phyloP scores from a whole-genome alignment of 2,797 vertebrate genomes.

The Coregonus sp. region DNA sequence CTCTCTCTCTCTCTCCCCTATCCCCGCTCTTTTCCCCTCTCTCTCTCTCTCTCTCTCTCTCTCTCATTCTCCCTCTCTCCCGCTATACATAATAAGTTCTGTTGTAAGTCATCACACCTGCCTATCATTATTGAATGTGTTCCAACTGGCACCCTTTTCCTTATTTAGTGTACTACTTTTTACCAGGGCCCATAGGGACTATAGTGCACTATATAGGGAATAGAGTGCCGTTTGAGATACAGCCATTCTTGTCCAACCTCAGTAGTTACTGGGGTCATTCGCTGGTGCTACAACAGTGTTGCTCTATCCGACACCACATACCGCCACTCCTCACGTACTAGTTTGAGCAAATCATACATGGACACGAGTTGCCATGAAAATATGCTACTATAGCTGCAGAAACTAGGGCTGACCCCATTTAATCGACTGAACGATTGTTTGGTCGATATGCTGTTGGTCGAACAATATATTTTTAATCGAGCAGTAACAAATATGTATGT shows the following conservation, averaged over 20 bases:
- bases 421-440: no score
- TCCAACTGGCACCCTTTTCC: no score
- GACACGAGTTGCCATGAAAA: slow-evolving; percentile 1
- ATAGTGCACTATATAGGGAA: no score
- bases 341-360: not conserved
- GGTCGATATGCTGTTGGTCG: no score
- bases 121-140: not conserved
- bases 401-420: not conserved
- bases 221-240: no score
- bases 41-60: slow-evolving; percentile 25
- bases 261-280: slow-evolving; percentile 1
- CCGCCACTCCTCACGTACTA: not conserved
- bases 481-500: no score
- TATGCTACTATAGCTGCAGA: not conserved
- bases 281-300: slow-evolving; percentile 9
- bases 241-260: not conserved
- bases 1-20: slow-evolving; percentile 12
- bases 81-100: not conserved
- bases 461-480: no score
- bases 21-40: slow-evolving; percentile 28
- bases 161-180: no score
- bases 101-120: not conserved
- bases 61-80: not conserved
- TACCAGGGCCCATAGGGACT: no score
- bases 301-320: not conserved